Percentiles rank a stretch among this genome's conserved stretches.
phyloP scores from a whole-genome alignment of 30 jellyfish, hydroid and myxozoan genomes.

The Haliclystus octoradiatus region DNA sequence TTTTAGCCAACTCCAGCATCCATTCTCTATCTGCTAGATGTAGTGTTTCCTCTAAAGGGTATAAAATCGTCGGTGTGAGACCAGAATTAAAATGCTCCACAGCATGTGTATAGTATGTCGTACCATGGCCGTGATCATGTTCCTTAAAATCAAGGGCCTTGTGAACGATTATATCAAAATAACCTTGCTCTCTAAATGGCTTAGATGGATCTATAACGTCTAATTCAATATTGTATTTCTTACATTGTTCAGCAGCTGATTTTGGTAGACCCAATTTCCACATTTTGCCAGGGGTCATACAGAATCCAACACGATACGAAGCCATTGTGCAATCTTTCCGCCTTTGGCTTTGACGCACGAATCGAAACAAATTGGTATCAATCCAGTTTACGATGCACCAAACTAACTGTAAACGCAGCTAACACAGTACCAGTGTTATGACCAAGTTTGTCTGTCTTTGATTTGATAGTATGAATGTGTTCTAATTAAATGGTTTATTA shows the following conservation, averaged over 20 bases:
- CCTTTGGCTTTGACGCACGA: background rate
- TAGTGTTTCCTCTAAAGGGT: slow-evolving; percentile 49
- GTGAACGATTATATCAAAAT: slow-evolving; percentile 79
- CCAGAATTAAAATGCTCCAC: slow-evolving; percentile 14
- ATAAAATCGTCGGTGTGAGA: slow-evolving; percentile 15
- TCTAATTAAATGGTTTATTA: too few relatives aligned
- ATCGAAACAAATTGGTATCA: too few relatives aligned
- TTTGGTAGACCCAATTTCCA: slow-evolving; percentile 49
- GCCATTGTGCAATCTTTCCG: slow-evolving; percentile 7
- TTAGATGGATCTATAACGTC: slow-evolving; percentile 55
- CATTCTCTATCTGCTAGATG: slow-evolving; percentile 39
- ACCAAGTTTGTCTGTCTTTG: too few relatives aligned
- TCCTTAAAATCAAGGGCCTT: slow-evolving; percentile 65
- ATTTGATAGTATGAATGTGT: too few relatives aligned
- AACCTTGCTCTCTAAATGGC: slow-evolving; percentile 73
- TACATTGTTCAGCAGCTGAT: slow-evolving; percentile 31
- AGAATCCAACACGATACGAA: slow-evolving; percentile 67
- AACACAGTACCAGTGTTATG: too few relatives aligned
- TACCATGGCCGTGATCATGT: slow-evolving; percentile 50
- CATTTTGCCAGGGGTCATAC: slow-evolving; percentile 48
- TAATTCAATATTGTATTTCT: slow-evolving; percentile 31
- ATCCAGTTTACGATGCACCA: too few relatives aligned
- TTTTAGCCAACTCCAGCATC: slow-evolving; percentile 33
- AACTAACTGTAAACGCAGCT: too few relatives aligned
- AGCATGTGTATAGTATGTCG: slow-evolving; percentile 27